Percentiles rank a stretch among this genome's conserved stretches.
phyloP scores from a whole-genome alignment of 2,113 vertebrate species.

The Lipophrys pholis region DNA sequence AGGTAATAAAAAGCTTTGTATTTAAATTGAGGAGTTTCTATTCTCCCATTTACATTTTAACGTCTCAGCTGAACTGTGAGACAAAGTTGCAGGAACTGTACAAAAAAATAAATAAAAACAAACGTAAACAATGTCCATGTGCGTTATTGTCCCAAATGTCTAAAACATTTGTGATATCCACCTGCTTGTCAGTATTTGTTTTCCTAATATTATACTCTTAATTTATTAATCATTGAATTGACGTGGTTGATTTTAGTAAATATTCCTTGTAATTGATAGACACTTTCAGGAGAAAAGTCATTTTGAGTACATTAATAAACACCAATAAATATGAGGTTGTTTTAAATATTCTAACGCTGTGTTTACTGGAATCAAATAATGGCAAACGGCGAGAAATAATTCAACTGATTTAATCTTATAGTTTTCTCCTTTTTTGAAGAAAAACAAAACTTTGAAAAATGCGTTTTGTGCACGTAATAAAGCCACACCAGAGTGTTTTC shows the following conservation, averaged over 20 bases:
- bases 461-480: neutral
- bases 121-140: neutral
- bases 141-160: neutral
- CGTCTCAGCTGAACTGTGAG: neutral
- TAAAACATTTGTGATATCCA: neutral
- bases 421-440: too few species aligned
- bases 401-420: too few species aligned
- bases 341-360: neutral
- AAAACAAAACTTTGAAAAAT: too few species aligned
- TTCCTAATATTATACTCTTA: neutral
- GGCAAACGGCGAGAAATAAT: neutral
- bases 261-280: too few species aligned
- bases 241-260: too few species aligned
- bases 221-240: neutral
- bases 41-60: neutral
- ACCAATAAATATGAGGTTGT: neutral
- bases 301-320: neutral
- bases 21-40: slow-evolving; percentile 61
- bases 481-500: neutral
- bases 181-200: neutral
- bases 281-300: neutral
- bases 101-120: neutral
- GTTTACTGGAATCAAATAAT: neutral
- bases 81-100: neutral
- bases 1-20: slow-evolving; percentile 76